Base-by-base conservation (phyloP, 2,888 invertebrate genomes). In the Drosophila neonasuta region DNA sequence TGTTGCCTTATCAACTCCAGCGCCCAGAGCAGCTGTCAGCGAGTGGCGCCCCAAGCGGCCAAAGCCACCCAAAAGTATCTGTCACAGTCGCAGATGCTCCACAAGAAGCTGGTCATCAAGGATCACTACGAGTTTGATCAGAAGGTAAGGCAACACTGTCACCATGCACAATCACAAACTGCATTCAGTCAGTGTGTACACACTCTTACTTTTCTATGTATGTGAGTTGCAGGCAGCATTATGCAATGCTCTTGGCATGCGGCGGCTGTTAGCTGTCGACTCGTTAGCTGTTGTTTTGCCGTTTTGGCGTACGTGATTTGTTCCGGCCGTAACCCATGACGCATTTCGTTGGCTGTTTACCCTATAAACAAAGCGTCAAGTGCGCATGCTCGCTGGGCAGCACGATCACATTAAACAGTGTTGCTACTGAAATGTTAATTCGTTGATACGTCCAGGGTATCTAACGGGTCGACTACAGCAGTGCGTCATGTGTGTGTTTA, bases 101-200 rank as follows among this genome's bases (percentile, higher is more conserved):
- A 67, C 11, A 90, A 89, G 62, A 89, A 88, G 69, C 89, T 93
- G 79, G 81, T 92, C 80, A 94, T 96, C 77, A 94, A 94, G 86
- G 94, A 94, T 90, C 95, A 95, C 87, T 94, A 94, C 67, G 96
- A 96, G 77, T 96, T 96, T 90, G 93, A 95, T 71, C 93, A 93
- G 77, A 96, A 95, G 92, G 96, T 94, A 84, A 87, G 36, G 36
- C 36, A 36, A n/a, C 36, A 36, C 36, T 36, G 36, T 4, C 34
- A 30, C 8, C 30, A 34, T 34, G 34, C 34, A 34, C 20, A 20
- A 20, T 3, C 4, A 46, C 29, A 29, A 32, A 10, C 32, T 32
- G 46, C 29, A 29, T 29, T 46, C 32, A 49, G 32, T 36, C 32
- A 49, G 32, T 36, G 11, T 8, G 7, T 11, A 49, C 39, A 57